phyloP scores from a whole-genome alignment of 1,140 invertebrate genomes.

The Leptestheria dahalacensis region DNA sequence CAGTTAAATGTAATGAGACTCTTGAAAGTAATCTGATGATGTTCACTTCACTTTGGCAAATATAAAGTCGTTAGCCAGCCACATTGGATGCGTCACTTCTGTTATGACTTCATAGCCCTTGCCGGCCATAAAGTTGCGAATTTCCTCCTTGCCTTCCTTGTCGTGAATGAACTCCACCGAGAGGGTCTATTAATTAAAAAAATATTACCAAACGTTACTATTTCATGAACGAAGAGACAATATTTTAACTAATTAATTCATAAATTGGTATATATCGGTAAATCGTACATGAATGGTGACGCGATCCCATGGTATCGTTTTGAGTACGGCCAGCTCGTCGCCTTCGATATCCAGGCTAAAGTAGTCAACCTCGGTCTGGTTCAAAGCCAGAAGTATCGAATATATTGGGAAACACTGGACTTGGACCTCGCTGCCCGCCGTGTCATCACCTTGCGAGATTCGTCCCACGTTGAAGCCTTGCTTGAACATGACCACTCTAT shows the following conservation, averaged over 20 bases:
- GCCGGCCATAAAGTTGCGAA: slow-evolving; percentile 27
- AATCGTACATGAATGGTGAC: slow-evolving; percentile 11
- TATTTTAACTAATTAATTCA: too few relatives aligned
- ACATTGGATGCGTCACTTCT: slow-evolving; percentile 27
- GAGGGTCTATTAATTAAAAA: slow-evolving; percentile 21
- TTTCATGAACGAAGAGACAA: too few relatives aligned
- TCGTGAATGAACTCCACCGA: slow-evolving; percentile 32
- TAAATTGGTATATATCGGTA: too few relatives aligned
- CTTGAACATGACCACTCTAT: slow-evolving; percentile 4
- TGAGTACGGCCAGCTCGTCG: slow-evolving; percentile 33
- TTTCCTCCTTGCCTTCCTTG: slow-evolving; percentile 23
- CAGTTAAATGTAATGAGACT: too few relatives aligned
- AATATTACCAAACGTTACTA: neutral
- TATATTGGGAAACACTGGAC: slow-evolving; percentile 72
- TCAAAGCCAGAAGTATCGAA: slow-evolving; percentile 58
- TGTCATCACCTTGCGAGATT: slow-evolving; percentile 4
- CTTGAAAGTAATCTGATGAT: too few relatives aligned
- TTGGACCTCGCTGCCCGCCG: slow-evolving; percentile 2
- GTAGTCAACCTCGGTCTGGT: slow-evolving; percentile 49
- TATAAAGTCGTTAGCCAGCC: slow-evolving; percentile 34
- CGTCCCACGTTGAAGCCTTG: slow-evolving; percentile 1
- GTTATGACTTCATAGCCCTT: slow-evolving; percentile 28
- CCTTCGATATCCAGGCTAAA: slow-evolving; percentile 51
- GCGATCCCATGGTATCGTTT: slow-evolving; percentile 12
- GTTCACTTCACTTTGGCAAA: slow-evolving; percentile 26